These are phyloP conservation scores for Corythaixoides concolor DNA, from an alignment of 2,113 vertebrate genomes.

Conservation along the genomic window DNA sequence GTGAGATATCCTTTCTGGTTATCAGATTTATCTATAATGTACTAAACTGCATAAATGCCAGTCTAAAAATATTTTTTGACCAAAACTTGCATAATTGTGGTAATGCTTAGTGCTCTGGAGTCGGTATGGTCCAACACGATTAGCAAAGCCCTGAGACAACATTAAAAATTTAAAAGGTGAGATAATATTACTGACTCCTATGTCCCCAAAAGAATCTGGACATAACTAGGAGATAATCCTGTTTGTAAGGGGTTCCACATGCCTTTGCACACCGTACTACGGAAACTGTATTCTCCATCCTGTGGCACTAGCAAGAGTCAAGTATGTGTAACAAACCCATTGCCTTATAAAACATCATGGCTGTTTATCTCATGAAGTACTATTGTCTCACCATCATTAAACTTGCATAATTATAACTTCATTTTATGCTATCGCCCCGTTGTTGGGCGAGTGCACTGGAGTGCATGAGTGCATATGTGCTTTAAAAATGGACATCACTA, in stretches of 20 bases:
- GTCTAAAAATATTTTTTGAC: conserved; percentile 26
- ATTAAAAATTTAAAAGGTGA: conserved; percentile 32
- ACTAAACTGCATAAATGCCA: conserved; percentile 3
- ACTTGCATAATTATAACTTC: conserved; percentile 13
- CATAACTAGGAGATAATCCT: not conserved
- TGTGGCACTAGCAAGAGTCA: not conserved
- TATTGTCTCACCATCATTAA: conserved; percentile 20
- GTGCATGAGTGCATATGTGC: not conserved
- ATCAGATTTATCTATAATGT: not conserved
- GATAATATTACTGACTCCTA: conserved; percentile 6
- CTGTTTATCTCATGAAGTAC: not conserved
- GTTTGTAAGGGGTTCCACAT: not conserved
- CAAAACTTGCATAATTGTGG: not conserved
- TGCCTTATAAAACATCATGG: not conserved
- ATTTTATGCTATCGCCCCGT: not conserved
- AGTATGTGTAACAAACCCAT: not conserved
- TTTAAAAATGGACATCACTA: not conserved
- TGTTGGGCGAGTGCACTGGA: accelerated
- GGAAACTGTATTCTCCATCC: not conserved
- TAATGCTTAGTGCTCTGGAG: conserved; percentile 22
- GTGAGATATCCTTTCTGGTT: not conserved
- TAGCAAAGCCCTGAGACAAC: conserved; percentile 27
- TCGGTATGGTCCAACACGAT: conserved; percentile 25
- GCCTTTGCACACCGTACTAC: not conserved
- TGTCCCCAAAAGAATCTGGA: not conserved